Percentiles rank a stretch among this genome's conserved stretches.
These are phyloP conservation scores for Damaliscus lunatus DNA, from an alignment of 2,113 vertebrate species.

Conservation along the genomic window DNA sequence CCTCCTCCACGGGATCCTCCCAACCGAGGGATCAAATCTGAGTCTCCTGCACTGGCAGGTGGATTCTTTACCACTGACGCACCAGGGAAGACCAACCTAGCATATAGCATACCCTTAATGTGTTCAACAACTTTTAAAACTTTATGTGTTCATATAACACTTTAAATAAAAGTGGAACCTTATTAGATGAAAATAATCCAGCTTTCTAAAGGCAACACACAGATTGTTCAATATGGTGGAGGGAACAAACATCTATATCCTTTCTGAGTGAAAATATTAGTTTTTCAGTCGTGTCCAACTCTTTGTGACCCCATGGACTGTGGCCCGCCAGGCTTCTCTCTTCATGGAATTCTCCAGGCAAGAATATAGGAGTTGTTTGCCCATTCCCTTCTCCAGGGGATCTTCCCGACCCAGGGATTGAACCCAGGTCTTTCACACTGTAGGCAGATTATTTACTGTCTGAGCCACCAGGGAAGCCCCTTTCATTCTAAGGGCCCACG, in stretches of 20 bases:
- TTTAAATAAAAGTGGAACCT: conserved; percentile 5
- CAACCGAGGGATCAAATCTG: background rate
- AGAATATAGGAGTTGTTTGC: background rate
- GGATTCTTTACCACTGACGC: background rate
- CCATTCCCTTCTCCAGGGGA: background rate
- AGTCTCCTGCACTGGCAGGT: background rate
- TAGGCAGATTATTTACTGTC: background rate
- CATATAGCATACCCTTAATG: background rate
- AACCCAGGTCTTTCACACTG: background rate
- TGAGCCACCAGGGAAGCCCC: background rate
- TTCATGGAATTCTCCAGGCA: background rate
- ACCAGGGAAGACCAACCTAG: background rate
- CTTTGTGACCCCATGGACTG: background rate
- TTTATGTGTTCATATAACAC: background rate
- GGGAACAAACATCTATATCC: background rate
- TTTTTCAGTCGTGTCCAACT: background rate
- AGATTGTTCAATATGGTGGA: background rate
- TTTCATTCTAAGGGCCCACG: background rate
- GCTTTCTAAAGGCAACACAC: conserved; percentile 7
- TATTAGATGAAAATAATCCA: background rate
- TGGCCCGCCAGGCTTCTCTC: background rate
- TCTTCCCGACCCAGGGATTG: background rate
- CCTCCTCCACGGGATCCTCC: background rate
- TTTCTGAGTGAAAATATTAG: background rate
- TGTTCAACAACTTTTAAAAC: background rate